Evolutionary conservation across 2,797 vertebrate species (phyloP).

Genomic region (Todus mexicanus): DNA sequence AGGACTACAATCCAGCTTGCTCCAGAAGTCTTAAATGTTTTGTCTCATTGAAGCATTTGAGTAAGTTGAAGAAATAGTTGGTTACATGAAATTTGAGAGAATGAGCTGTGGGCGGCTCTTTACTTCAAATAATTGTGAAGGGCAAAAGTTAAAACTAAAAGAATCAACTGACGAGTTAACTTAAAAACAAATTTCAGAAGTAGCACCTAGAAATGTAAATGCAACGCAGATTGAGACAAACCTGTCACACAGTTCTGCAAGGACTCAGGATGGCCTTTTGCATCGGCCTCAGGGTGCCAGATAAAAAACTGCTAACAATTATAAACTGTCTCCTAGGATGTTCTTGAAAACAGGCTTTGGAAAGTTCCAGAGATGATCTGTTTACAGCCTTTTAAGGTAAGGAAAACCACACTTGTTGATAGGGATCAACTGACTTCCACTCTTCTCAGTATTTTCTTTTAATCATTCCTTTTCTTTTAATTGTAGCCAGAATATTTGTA

Average conservation of each 20-base stretch:
- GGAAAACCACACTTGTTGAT: background rate
- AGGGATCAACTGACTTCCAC: background rate
- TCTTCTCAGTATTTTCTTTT: background rate
- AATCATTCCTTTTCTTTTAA: background rate
- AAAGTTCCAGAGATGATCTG: background rate
- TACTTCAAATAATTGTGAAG: background rate
- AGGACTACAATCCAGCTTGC: background rate
- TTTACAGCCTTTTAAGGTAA: background rate
- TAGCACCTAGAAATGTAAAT: background rate
- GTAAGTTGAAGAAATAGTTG: background rate
- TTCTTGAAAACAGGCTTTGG: background rate
- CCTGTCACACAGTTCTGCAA: background rate
- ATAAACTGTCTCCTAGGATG: background rate
- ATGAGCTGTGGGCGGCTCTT: background rate
- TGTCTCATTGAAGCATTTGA: background rate
- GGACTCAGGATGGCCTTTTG: background rate
- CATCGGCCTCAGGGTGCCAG: background rate
- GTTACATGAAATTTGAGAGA: background rate
- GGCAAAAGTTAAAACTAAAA: background rate
- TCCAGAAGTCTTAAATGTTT: background rate
- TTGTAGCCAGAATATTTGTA: background rate
- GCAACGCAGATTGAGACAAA: background rate
- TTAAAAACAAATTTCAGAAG: background rate
- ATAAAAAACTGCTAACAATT: background rate
- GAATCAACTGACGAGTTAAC: background rate